Base-by-base conservation (phyloP, 1,140 invertebrate species). In the Meloidogyne floridensis region DNA sequence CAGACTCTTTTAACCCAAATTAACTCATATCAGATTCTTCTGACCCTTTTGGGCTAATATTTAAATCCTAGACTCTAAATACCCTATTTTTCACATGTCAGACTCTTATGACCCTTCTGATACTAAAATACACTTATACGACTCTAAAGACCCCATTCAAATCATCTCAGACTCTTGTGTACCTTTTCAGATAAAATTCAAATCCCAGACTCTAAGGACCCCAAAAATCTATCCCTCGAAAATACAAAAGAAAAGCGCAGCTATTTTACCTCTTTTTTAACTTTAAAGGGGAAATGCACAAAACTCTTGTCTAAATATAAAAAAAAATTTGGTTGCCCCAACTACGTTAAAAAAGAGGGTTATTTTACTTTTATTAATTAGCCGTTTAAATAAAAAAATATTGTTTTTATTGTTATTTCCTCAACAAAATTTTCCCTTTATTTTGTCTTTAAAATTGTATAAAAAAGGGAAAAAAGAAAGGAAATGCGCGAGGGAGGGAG, bases 361-460 rank as follows among this genome's bases (percentile, higher is more conserved):
- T 59, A 65, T n/a, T 18, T 65, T 65, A n/a, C 15, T 65, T 59
- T 59, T n/a, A n/a, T 65, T 65, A 65, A 65, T 65, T 65, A 65
- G n/a, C 59, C n/a, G 59, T 65, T 65, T 65, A 65, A 65, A 6
- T n/a, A 65, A 7, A n/a, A 65, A 65, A 65, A n/a, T 65, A n/a
- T 15, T 15, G 15, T 18, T n/a, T 47, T 65, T 18, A 65, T 9
- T 54, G 15, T 18, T n/a, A 65, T 6, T 65, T 18, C 59, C 59
- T 65, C n/a, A n/a, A 0, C 7, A 65, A 65, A 65, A 47, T 47
- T 47, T 47, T 47, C 47, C 10, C 11, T 59, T 59, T 15, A 15
- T 59, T 18, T 65, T n/a, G 15, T 0, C n/a, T 65, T 59, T 65
- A 65, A 65, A 65, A 65, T 65, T 65, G 59, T 65, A 65, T 59